Base-by-base conservation (phyloP, 1,140 invertebrate genomes). In the Orchestia grillus region DNA sequence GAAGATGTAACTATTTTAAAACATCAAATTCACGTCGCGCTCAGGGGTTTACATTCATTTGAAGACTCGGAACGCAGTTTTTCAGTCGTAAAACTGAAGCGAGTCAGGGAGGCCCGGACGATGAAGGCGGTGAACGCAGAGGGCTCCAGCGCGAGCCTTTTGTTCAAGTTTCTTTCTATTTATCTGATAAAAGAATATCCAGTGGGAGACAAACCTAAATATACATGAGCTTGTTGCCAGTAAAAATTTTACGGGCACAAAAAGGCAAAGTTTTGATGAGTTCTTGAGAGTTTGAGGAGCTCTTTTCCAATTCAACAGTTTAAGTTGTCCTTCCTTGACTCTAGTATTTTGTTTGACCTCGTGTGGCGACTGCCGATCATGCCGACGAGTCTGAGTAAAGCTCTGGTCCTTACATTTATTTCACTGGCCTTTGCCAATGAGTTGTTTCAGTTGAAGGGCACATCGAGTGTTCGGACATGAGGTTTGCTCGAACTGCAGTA, bases 241-340 rank as follows among this genome's bases (percentile, higher is more conserved):
- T 94, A 94, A 94, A 94, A 94, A 94, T 94, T 94, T 94, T 94
- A 94, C 88, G 88, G 88, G 88, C 88, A 42, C 88, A 90, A 90
- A 90, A 90, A 42, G 41, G 88, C 88, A 90, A 90, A 90, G 88
- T 90, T 90, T 90, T 42, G 88, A 90, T 90, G n/a, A 90, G 88
- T 90, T 90, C 88, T 90, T 42, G 4, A 90, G 28, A 44, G 43
- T 90, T 90, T 44, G n/a, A 41, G 42, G 88, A 90, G 88, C 15
- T 77, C 62, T 77, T 77, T 77, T 77, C 62, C 15, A 77, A 77
- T 77, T 77, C 36, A 28, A 77, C 11, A 36, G 62, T 28, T 77
- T 77, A 77, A 77, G 28, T 28, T 19, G 62, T 77, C 15, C 28
- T 77, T 77, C 62, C 15, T 77, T 77, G 62, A 77, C 15, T 77